These are phyloP conservation scores for Ivindomyrus marchei DNA, from an alignment of 2,113 vertebrate genomes.

Conservation along the genomic window DNA sequence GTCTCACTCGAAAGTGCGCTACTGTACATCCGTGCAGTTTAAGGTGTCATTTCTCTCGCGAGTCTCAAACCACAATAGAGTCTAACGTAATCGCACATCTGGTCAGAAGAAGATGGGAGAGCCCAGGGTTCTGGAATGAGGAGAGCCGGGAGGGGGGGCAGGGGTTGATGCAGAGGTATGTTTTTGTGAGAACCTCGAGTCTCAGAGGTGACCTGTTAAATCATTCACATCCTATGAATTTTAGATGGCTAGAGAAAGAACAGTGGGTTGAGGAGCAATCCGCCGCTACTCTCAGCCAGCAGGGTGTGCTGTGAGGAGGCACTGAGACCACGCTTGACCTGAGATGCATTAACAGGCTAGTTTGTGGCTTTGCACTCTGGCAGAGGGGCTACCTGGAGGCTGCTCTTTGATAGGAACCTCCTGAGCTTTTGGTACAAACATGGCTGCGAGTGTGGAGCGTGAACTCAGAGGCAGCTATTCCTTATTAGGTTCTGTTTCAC, in stretches of 20 bases:
- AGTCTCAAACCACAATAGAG: conserved; percentile 53
- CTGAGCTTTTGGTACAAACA: background rate
- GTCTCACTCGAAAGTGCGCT: background rate
- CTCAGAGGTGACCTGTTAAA: conserved; percentile 25
- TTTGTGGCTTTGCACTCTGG: background rate
- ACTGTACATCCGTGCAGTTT: background rate
- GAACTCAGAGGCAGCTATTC: background rate
- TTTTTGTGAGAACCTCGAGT: conserved; percentile 18
- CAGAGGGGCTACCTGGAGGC: background rate
- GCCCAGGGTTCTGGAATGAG: conserved; percentile 40
- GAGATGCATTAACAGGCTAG: background rate
- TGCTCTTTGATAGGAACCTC: background rate
- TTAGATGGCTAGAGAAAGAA: conserved; percentile 25
- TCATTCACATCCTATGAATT: conserved; percentile 34
- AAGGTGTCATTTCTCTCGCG: conserved; percentile 54
- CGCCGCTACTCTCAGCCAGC: background rate
- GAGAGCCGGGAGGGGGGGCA: background rate
- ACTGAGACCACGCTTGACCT: background rate
- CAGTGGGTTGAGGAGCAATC: background rate
- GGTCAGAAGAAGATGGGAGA: conserved; percentile 47
- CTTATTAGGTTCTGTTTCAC: background rate
- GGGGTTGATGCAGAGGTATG: conserved; percentile 6
- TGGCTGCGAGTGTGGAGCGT: background rate
- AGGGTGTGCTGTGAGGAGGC: background rate
- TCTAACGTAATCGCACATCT: conserved; percentile 46